These are phyloP conservation scores for Lithobius niger DNA, from an alignment of 1,140 invertebrate genomes.

Conservation along the genomic window DNA sequence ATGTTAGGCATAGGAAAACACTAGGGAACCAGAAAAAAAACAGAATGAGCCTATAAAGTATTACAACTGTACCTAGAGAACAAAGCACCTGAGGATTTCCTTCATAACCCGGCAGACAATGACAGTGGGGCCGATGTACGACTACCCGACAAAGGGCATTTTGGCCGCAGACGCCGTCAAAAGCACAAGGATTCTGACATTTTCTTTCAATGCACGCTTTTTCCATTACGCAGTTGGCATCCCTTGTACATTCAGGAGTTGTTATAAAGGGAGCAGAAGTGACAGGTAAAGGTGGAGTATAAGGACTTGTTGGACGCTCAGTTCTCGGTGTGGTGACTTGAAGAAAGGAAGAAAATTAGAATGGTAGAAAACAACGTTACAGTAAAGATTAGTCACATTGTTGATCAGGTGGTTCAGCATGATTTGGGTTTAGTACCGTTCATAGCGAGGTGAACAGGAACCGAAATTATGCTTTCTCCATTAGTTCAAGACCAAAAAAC, in stretches of 20 bases:
- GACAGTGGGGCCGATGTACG: slow-evolving; percentile 16
- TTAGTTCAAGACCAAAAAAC: no score
- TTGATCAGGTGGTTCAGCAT: no score
- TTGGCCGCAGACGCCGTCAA: slow-evolving; percentile 40
- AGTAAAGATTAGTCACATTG: no score
- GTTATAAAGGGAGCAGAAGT: slow-evolving; percentile 61
- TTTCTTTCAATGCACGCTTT: slow-evolving; percentile 19
- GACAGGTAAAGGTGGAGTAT: slow-evolving; percentile 53
- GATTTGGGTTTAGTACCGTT: no score
- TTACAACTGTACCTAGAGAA: not conserved
- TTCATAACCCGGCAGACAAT: slow-evolving; percentile 18
- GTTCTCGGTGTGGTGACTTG: slow-evolving; percentile 52
- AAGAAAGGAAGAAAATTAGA: no score
- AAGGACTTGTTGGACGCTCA: slow-evolving; percentile 36
- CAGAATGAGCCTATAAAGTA: no score
- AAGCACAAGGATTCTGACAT: slow-evolving; percentile 18
- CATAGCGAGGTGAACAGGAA: no score
- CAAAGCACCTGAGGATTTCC: slow-evolving; percentile 17
- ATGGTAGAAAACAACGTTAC: no score
- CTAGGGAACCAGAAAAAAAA: no score
- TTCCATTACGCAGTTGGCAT: slow-evolving; percentile 18
- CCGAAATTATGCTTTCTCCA: no score
- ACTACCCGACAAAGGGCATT: slow-evolving; percentile 20
- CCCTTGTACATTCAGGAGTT: slow-evolving; percentile 11
- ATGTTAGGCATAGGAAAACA: no score